phyloP scores from a whole-genome alignment of 2,888 invertebrate genomes.

The Drosophila acutilabella region DNA sequence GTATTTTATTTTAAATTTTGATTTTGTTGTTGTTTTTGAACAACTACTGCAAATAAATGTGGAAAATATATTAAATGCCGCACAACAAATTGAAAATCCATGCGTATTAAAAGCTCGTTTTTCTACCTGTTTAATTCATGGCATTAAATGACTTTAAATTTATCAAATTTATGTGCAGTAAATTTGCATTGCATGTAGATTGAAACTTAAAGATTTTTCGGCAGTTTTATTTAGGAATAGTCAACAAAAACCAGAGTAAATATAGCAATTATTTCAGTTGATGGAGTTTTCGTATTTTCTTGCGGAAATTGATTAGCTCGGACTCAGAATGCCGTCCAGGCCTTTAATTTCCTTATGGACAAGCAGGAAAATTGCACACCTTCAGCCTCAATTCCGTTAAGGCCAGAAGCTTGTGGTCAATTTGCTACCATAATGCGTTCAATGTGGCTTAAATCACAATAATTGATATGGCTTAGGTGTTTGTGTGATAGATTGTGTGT shows the following conservation, averaged over 20 bases:
- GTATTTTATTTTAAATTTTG: background rate
- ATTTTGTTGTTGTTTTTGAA: background rate
- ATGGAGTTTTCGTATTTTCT: constrained; percentile 18
- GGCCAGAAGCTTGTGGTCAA: constrained; percentile 46
- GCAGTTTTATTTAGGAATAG: background rate
- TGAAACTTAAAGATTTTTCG: too few relatives aligned
- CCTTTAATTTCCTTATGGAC: constrained; percentile 16
- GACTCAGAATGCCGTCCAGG: background rate
- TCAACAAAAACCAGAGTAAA: background rate
- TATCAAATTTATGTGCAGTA: background rate
- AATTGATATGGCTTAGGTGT: constrained; percentile 44
- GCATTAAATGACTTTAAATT: background rate
- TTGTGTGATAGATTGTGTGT: constrained; percentile 5
- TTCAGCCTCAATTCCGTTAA: constrained; percentile 32
- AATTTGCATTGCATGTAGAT: background rate
- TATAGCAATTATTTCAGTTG: constrained; percentile 13
- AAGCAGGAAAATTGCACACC: constrained; percentile 14
- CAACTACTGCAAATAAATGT: background rate
- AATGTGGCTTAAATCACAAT: constrained; percentile 56
- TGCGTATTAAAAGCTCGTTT: background rate
- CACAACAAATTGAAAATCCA: background rate
- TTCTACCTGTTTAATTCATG: background rate
- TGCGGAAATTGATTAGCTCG: constrained; percentile 31
- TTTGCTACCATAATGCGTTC: constrained; percentile 39
- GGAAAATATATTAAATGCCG: background rate